Evolutionary conservation across 2,797 vertebrate genomes (phyloP).

Genomic region (Danio aesculapii): DNA sequence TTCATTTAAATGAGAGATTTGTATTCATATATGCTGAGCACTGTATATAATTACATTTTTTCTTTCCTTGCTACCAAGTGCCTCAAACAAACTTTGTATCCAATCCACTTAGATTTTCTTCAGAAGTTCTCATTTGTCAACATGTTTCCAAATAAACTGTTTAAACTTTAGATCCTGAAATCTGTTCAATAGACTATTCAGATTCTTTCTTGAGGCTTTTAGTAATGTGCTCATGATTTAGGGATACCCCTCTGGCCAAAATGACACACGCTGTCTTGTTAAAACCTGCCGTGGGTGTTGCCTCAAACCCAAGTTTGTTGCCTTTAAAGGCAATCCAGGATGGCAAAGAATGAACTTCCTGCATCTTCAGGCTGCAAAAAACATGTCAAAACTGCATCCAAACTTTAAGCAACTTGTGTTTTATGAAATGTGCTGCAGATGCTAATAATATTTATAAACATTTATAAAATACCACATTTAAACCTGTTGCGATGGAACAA

Average conservation of each 20-base stretch:
- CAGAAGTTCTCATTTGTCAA: neutral
- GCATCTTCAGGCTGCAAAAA: neutral
- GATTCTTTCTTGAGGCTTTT: neutral
- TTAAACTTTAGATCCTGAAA: neutral
- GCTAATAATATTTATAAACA: neutral
- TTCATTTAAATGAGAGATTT: no score
- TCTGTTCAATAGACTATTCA: neutral
- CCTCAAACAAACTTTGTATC: neutral
- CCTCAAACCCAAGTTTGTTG: neutral
- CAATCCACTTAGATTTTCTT: neutral
- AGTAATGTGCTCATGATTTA: neutral
- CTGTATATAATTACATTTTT: no score
- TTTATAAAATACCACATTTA: neutral
- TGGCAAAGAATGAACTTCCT: conserved; percentile 13
- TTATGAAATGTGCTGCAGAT: neutral
- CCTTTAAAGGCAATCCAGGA: conserved; percentile 5
- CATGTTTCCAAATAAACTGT: neutral
- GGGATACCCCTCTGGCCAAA: neutral
- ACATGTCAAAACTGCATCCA: conserved; percentile 15
- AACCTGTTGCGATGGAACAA: neutral
- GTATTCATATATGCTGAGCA: no score
- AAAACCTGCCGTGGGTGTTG: neutral
- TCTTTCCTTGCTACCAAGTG: neutral
- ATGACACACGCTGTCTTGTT: neutral
- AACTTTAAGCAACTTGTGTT: neutral